Evolutionary conservation across 2,797 vertebrate genomes (phyloP), one percentile per base, ranked within the genome.

Genomic region (Rhinogobio ventralis): DNA sequence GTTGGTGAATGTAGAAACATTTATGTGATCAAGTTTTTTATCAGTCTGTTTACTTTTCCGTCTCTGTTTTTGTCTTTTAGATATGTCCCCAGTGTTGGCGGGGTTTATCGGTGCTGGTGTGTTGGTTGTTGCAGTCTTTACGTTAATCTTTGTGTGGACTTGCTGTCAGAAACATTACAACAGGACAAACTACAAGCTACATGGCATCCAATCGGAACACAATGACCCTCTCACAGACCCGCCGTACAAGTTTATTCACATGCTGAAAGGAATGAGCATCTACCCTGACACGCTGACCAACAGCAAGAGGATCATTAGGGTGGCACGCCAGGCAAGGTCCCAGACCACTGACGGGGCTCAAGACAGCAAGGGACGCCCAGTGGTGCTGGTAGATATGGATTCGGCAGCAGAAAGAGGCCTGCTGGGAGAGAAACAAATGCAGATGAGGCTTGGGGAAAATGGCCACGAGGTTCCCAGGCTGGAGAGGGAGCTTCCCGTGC

Each of bases 191-290:
- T 97, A 98, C 91, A 96, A 96, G 93, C 92, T 95, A 64, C 93
- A 94, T 4, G 93, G 94, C 1, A 91, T 94, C 86, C 93, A 92
- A 1, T 94, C 88, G 2, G 89, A 88, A 76, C 79, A 94, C 88
- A 91, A 93, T 5, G 95, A 95, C n/a, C 87, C 90, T 9, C 81
- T 93, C 0, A 92, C 94, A 49, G 95, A 95, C 89, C 95, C 95
- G 0, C 95, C 95, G 14, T 96, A 96, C 92, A 97, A 97, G 93
- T 99, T 99, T 92, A 98, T 99, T 73, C 98, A 99, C 92, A 99
- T 99, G 98, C 91, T 99, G 85, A 99, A 99, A 89, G 98, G 98
- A 85, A 97, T 99, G 94, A 99, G 97, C 89, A 99, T 99, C 91
- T 99, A 99, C 89, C 98, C 98, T 1, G 97, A 99, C 91, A 95